Conservation (phyloP, 2,113 vertebrate genomes). For the Myrmecophaga tridactyla region DNA sequence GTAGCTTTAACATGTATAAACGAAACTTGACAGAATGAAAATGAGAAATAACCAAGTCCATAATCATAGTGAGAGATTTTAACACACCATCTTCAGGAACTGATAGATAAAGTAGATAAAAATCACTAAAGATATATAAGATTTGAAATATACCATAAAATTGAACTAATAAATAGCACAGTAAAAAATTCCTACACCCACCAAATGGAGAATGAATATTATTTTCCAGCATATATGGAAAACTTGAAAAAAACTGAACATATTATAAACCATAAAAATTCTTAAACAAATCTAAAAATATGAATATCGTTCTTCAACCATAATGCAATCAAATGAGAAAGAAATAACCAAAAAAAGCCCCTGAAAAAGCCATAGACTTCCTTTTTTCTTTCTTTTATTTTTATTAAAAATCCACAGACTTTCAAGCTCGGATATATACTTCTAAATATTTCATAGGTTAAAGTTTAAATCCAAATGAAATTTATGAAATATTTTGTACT, state of each 20-base stretch:
- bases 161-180: not conserved
- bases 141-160: slow-evolving; percentile 7
- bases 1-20: not conserved
- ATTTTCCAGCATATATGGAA: not conserved
- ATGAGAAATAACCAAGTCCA: no score
- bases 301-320: not conserved
- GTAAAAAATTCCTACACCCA: not conserved
- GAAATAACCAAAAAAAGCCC: not conserved
- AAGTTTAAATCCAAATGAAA: not conserved
- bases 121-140: not conserved
- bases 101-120: slow-evolving; percentile 29
- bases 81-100: not conserved
- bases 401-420: no score
- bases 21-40: not conserved
- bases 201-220: not conserved
- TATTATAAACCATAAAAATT: not conserved
- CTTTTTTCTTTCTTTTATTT: no score
- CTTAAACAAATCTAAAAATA: not conserved
- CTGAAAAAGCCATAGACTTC: not conserved
- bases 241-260: slow-evolving; percentile 7
- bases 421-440: not conserved
- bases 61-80: no score
- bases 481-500: not conserved
- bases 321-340: not conserved
- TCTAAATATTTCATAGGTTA: not conserved